A percentile compares a stretch with the other conserved stretches of the same genome.
These are phyloP conservation scores for Oeneis ivallda DNA, from an alignment of 2,888 invertebrate species.

Conservation along the genomic window DNA sequence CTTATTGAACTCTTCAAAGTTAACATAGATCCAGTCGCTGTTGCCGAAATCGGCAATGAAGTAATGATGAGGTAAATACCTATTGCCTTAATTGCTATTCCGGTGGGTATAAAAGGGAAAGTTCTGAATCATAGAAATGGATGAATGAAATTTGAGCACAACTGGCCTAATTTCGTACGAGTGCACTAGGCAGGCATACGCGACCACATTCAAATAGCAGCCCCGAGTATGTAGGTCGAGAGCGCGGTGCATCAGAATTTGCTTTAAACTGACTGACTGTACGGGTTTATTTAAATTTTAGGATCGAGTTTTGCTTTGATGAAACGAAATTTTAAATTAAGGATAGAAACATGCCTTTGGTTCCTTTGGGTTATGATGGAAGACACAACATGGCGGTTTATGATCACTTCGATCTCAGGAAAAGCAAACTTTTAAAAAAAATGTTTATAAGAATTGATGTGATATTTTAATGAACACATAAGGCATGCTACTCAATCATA, in stretches of 20 bases:
- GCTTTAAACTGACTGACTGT: slow-evolving; percentile 29
- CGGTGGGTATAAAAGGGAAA: slow-evolving; percentile 18
- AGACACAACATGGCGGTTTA: no score
- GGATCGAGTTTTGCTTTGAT: slow-evolving; percentile 9
- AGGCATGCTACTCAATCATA: no score
- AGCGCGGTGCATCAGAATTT: slow-evolving; percentile 28
- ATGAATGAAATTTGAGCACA: slow-evolving; percentile 38
- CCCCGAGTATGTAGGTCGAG: slow-evolving; percentile 33
- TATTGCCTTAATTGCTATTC: not conserved
- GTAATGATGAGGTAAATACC: no score
- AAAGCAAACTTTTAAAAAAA: no score
- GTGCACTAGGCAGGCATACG: slow-evolving; percentile 32
- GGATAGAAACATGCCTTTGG: not conserved
- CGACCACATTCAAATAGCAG: slow-evolving; percentile 35
- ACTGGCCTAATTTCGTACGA: slow-evolving; percentile 37
- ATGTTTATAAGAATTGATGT: no score
- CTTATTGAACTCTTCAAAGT: no score
- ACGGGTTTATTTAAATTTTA: slow-evolving; percentile 31
- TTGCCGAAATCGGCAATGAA: no score
- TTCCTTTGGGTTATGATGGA: no score
- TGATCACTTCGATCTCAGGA: no score
- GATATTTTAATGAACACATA: no score
- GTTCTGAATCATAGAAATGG: slow-evolving; percentile 25
- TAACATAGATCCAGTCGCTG: no score
- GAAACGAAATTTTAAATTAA: not conserved